Percentiles rank a stretch among this genome's conserved stretches.
These are phyloP conservation scores for Paradoxurus hermaphroditus DNA, from an alignment of 2,113 vertebrate species.

Conservation along the genomic window DNA sequence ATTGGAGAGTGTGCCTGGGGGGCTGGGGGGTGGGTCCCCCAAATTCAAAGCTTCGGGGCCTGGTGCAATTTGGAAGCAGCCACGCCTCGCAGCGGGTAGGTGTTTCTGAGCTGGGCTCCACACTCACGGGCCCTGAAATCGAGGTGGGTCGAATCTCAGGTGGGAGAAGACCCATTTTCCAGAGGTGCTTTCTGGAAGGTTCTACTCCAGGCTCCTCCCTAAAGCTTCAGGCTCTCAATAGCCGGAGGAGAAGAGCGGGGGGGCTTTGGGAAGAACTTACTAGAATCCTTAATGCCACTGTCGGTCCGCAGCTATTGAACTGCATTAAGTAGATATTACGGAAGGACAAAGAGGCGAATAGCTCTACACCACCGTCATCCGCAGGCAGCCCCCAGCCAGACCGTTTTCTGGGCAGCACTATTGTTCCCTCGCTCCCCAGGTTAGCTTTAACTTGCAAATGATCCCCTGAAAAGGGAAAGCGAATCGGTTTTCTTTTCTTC, in stretches of 20 bases:
- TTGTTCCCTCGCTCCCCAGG: slow-evolving; percentile 96
- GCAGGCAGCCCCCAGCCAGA: slow-evolving; percentile 89
- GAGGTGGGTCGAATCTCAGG: slow-evolving; percentile 12
- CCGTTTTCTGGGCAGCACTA: slow-evolving; percentile 92
- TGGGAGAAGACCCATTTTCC: slow-evolving; percentile 82
- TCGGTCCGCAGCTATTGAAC: slow-evolving; percentile 97
- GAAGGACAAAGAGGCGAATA: slow-evolving; percentile 97
- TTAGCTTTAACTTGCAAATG: slow-evolving; percentile 99
- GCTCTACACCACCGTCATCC: slow-evolving; percentile 97
- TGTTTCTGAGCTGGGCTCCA: not conserved
- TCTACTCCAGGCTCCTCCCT: slow-evolving; percentile 81
- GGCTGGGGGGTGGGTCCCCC: rapidly evolving
- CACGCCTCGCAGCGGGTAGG: rapidly evolving
- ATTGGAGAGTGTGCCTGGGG: rapidly evolving
- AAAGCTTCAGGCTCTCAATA: slow-evolving; percentile 86
- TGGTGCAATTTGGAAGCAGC: not conserved
- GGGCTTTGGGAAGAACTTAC: slow-evolving; percentile 98
- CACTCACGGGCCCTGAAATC: slow-evolving; percentile 69
- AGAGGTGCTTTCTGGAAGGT: slow-evolving; percentile 71
- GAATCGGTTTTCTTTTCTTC: slow-evolving; percentile 60
- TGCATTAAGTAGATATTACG: slow-evolving; percentile 99
- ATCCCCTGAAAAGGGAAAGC: slow-evolving; percentile 91
- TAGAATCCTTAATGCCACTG: slow-evolving; percentile 97
- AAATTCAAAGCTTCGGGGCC: not conserved
- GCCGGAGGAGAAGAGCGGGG: slow-evolving; percentile 89